Conservation (phyloP, 2,888 invertebrate genomes). For the Rhagophthalmus giganteus region DNA sequence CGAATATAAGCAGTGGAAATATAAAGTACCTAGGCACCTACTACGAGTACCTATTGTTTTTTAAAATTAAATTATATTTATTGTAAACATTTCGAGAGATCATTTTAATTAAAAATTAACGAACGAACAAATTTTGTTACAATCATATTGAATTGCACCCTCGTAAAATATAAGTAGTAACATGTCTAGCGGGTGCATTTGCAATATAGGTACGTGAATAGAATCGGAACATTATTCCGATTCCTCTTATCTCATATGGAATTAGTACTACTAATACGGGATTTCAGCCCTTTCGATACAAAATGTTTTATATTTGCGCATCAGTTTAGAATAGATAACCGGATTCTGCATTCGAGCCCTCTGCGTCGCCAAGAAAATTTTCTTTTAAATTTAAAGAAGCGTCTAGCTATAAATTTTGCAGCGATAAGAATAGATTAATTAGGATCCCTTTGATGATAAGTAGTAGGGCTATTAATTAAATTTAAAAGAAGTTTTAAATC, state of each 20-base stretch:
- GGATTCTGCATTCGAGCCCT: slow-evolving; percentile 18
- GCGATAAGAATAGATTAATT: background rate
- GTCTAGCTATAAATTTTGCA: background rate
- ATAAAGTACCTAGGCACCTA: too few relatives aligned
- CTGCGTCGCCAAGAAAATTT: slow-evolving; percentile 11
- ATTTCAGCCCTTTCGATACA: slow-evolving; percentile 35
- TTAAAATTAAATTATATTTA: too few relatives aligned
- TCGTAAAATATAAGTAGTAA: too few relatives aligned
- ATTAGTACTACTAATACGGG: slow-evolving; percentile 39
- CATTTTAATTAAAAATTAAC: background rate
- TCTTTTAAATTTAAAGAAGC: slow-evolving; percentile 1
- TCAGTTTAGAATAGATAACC: slow-evolving; percentile 20
- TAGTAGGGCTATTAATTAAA: too few relatives aligned
- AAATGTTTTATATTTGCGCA: slow-evolving; percentile 34
- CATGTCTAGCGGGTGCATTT: background rate
- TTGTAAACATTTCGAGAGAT: too few relatives aligned
- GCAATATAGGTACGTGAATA: slow-evolving; percentile 10
- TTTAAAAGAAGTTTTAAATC: too few relatives aligned
- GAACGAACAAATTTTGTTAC: background rate
- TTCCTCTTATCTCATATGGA: slow-evolving; percentile 47
- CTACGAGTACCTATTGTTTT: too few relatives aligned
- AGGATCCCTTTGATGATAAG: too few relatives aligned
- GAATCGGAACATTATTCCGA: slow-evolving; percentile 37
- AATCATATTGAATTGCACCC: too few relatives aligned
- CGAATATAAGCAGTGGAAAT: too few relatives aligned